Base-by-base conservation (phyloP, 1,140 invertebrate genomes). In the Papilio helenus region DNA sequence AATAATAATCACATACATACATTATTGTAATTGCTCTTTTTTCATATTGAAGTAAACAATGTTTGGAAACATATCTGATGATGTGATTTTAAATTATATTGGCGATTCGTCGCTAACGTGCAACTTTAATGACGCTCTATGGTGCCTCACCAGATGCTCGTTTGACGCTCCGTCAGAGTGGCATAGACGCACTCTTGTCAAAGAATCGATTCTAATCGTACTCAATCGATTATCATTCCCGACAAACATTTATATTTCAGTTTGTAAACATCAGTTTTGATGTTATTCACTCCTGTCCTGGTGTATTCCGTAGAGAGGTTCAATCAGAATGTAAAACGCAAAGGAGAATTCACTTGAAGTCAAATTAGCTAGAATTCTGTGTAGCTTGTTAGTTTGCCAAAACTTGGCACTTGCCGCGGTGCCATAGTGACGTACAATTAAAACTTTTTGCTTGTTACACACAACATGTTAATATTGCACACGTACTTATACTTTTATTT, bases 311-410 rank as follows among this genome's bases (percentile, higher is more conserved):
- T 18, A 34, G 61, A 68, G 14, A 29, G 23, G 23, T 26, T 4
- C 58, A 26, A 65, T 65, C 58, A 65, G 18, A 68, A 68, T 18
- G 23, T 68, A 29, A 68, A 34, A 68, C 26, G 61, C 26, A 68
- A 68, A 68, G 23, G 23, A 68, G 26, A 68, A 68, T 29, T 68
- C 61, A 68, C 61, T 68, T 68, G 61, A 34, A 68, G 14, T 68
- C 3, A 34, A 68, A 68, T 68, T 68, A 68, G 26, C 14, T 29
- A 29, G 26, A 29, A 29, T 68, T 68, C 23, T 14, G 23, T 68
- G 61, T 34, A 29, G 26, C 61, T 68, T 68, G 61, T 34, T 68
- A 68, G 26, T 68, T 68, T 68, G 26, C 61, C 61, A 16, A 34
- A 68, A 18, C 61, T 68, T 34, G 61, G 14, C 26, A 68, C 5